Evolutionary conservation across 2,797 vertebrate species (phyloP).

Genomic region (Gadopsis bispinosus): DNA sequence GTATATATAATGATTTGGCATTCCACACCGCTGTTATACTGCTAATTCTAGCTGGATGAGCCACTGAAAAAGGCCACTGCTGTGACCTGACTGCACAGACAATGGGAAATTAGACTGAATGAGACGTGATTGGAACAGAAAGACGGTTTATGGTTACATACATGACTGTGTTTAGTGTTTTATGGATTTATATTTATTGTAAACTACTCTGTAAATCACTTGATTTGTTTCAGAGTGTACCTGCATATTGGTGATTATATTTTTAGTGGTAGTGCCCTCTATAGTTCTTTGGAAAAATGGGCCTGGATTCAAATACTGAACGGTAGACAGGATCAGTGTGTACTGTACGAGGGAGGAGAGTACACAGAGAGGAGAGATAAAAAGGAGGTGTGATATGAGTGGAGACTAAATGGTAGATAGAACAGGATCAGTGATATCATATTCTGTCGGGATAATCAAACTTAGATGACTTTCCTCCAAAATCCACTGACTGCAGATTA

Average conservation of each 20-base stretch:
- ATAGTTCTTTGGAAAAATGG: constrained; percentile 1
- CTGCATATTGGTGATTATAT: background rate
- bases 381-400: constrained; percentile 6
- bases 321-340: constrained; percentile 7
- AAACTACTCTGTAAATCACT: constrained; percentile 21
- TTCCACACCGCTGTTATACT: background rate
- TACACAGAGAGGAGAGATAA: constrained; percentile 11
- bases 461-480: constrained; percentile 29
- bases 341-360: background rate
- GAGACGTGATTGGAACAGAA: constrained; percentile 27
- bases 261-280: background rate
- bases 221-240: background rate
- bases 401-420: constrained; percentile 18
- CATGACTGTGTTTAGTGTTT: constrained; percentile 28
- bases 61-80: constrained; percentile 25
- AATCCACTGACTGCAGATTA: constrained; percentile 17
- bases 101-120: constrained; percentile 32
- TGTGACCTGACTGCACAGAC: constrained; percentile 19
- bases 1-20: background rate
- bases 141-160: constrained; percentile 28
- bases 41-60: constrained; percentile 47
- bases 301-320: constrained; percentile 7
- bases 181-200: constrained; percentile 10
- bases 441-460: constrained; percentile 16
- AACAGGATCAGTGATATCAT: constrained; percentile 27